Conservation (phyloP, 2,797 vertebrate genomes). For the Intellagama lesueurii region DNA sequence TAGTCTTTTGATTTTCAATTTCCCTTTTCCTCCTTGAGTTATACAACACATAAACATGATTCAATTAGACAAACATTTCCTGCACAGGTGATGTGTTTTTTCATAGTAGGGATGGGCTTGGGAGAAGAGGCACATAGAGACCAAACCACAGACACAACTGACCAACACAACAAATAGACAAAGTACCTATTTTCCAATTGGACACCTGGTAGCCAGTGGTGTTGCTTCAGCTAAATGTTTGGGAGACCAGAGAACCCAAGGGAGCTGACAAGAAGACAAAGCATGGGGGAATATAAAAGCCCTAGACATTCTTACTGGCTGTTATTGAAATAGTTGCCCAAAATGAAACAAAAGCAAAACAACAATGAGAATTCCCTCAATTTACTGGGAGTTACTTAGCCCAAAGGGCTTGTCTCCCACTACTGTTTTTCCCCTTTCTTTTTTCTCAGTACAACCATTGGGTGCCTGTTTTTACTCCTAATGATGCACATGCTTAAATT, state of each 20-base stretch:
- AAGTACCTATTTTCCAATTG: neutral
- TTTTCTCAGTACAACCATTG: neutral
- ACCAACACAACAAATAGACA: neutral
- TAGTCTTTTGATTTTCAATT: neutral
- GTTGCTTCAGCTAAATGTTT: neutral
- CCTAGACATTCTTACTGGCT: rapidly evolving
- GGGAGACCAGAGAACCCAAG: neutral
- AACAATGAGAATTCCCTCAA: neutral
- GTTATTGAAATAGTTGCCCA: neutral
- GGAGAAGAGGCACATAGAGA: neutral
- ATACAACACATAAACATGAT: neutral
- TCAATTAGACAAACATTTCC: too few relatives aligned
- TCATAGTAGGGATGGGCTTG: neutral
- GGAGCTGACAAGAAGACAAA: neutral
- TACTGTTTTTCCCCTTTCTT: neutral
- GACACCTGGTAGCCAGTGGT: neutral
- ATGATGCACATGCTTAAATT: neutral
- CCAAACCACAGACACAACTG: neutral
- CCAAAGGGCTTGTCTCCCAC: neutral
- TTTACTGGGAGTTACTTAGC: neutral
- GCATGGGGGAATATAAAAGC: neutral
- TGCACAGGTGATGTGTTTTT: neutral
- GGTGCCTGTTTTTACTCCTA: neutral
- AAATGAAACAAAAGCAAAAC: neutral
- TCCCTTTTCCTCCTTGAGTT: neutral